Evolutionary conservation across 2,113 vertebrate genomes (phyloP).

Genomic region (Ploceus nigricollis): DNA sequence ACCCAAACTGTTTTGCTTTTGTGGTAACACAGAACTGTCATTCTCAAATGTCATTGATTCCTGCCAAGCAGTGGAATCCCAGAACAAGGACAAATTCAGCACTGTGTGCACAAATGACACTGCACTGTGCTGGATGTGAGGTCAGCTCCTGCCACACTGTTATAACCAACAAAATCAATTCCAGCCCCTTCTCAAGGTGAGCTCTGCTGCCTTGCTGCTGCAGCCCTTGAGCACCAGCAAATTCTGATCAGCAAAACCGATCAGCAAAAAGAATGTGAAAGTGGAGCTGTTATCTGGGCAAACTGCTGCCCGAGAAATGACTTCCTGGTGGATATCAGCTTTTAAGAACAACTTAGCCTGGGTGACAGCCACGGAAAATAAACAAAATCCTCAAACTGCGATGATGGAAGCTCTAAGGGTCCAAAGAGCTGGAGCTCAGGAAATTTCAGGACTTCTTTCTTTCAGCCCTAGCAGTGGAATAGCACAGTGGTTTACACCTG

Average conservation of each 20-base stretch:
- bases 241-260: background rate
- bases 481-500: background rate
- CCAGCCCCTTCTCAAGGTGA: background rate
- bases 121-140: background rate
- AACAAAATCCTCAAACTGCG: background rate
- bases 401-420: background rate
- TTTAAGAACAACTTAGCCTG: background rate
- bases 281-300: background rate
- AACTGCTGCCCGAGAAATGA: background rate
- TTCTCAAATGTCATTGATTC: background rate
- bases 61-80: background rate
- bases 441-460: background rate
- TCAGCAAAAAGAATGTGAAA: background rate
- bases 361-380: background rate
- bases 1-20: background rate
- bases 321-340: slow-evolving; percentile 13
- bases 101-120: background rate
- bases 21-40: background rate
- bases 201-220: background rate
- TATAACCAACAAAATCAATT: slow-evolving; percentile 14
- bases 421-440: background rate
- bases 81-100: background rate
- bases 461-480: background rate
- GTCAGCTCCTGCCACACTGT: background rate
- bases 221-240: background rate